phyloP scores from a whole-genome alignment of 2,113 vertebrate species.

The Neogobius melanostomus region DNA sequence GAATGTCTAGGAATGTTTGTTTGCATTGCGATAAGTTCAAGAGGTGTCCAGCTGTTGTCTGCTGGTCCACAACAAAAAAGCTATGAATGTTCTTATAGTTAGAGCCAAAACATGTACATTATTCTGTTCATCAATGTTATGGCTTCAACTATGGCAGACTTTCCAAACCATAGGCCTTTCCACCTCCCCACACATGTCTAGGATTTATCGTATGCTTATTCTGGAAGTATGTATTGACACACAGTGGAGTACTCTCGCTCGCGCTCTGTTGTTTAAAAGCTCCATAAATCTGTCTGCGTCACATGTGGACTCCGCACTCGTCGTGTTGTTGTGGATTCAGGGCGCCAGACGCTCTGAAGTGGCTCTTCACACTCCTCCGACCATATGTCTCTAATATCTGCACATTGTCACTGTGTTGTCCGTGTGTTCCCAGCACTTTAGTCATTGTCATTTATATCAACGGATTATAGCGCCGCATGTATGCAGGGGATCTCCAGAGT shows the following conservation, averaged over 20 bases:
- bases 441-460: constrained; percentile 18
- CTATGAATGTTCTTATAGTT: background rate
- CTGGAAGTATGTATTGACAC: constrained; percentile 2
- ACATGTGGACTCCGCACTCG: constrained; percentile 47
- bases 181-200: constrained; percentile 12
- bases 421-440: background rate
- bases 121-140: constrained; percentile 18
- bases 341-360: constrained; percentile 44
- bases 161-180: constrained; percentile 45
- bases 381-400: constrained; percentile 23
- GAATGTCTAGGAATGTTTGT: constrained; percentile 18
- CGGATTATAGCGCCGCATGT: background rate
- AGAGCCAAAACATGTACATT: background rate
- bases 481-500: background rate
- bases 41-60: constrained; percentile 4
- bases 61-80: background rate
- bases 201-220: constrained; percentile 2
- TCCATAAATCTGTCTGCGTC: constrained; percentile 58
- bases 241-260: constrained; percentile 12
- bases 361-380: constrained; percentile 11
- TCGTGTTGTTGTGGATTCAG: constrained; percentile 52
- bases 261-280: constrained; percentile 34
- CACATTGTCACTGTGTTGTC: constrained; percentile 26
- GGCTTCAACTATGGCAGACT: constrained; percentile 23
- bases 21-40: background rate